Evolutionary conservation across 1,140 invertebrate species (phyloP), one percentile per base, ranked within the genome.

Genomic region (Brachionus asplanchnoidis): DNA sequence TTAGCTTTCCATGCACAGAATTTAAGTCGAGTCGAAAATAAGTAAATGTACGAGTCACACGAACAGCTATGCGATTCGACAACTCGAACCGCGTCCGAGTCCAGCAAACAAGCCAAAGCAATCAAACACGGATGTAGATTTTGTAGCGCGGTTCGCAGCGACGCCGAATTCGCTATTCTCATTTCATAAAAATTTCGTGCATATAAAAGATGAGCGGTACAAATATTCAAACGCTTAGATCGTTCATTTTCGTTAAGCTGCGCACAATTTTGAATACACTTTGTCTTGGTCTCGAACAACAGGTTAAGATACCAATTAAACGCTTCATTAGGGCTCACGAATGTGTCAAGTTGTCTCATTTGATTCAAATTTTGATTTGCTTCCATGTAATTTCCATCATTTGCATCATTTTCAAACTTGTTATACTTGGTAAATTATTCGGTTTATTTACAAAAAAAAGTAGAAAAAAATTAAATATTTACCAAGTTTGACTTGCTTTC

Each of bases 1-100:
- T 77, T 77, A 23, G 73, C 73, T 50, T 77, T 77, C 73, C 73
- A 77, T 77, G 73, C 73, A 50, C 73, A 77, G 28, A 77, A 77
- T 77, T 77, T 77, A 6, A 77, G 73, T 50, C 73, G 40, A 50
- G 73, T 77, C 40, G 73, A 77, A 50, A 77, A 77, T n/a, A 77
- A 46, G 26, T 77, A 77, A 14, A 77, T 50, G 26, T 77, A 77
- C 17, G 73, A 77, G 46, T 77, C 73, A 50, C 73, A 77, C 26
- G 73, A 20, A 23, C 73, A 77, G n/a, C 73, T 77, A 46, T 77
- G 73, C 8, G 73, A 77, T 32, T 77, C 73, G 46, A 77, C 73
- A 26, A 77, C 50, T 9, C 73, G 73, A 9, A 77, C 73, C 20
- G 73, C 42, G 7, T 77, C 73, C 40, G 73, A 77, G 32, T 77